Evolutionary conservation across 1,140 invertebrate species (phyloP), one percentile per base, ranked within the genome.

Genomic region (Monomorium pharaonis): DNA sequence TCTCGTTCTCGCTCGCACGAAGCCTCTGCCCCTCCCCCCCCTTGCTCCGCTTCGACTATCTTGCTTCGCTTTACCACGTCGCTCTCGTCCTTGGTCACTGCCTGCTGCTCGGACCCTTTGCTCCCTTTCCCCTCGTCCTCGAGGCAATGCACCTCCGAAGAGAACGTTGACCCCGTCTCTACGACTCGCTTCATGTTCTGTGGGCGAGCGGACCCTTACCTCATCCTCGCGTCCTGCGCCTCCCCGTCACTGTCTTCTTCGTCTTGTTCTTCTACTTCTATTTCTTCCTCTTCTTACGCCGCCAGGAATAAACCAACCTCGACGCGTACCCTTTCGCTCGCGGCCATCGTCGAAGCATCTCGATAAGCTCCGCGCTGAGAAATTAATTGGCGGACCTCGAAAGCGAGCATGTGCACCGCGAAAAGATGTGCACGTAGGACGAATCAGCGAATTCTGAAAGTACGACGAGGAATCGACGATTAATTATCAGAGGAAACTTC

Each of bases 71-170:
- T 81, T 76, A 70, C 77, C 75, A 27, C 60, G 51, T 83, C 86
- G 47, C 58, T 56, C 85, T 85, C 65, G 42, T 72, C 88, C 87
- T 70, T 69, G 44, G 47, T 86, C 78, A 60, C 44, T 74, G 63
- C 51, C 85, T 83, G 47, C 85, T 62, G 65, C 60, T 49, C 33
- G 44, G 56, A 70, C 51, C 58, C 85, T 76, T 70, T 67, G 37
- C 69, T 74, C 74, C 58, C 70, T 78, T 86, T 67, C 81, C 84
- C 84, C 78, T 88, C 83, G 58, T 87, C 90, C 90, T 88, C 86
- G 86, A 91, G 93, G 92, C 94, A 93, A 93, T 93, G 94, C 91
- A 94, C 93, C 90, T 91, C 92, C 47, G 75, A 85, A 88, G 93
- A 91, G 93, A 91, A 87, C 94, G 84, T 94, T 94, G 94, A 94